A percentile compares a stretch with the other conserved stretches of the same genome.
Conservation (phyloP, 23 tunicate species). For the Halocynthia aurantium region DNA sequence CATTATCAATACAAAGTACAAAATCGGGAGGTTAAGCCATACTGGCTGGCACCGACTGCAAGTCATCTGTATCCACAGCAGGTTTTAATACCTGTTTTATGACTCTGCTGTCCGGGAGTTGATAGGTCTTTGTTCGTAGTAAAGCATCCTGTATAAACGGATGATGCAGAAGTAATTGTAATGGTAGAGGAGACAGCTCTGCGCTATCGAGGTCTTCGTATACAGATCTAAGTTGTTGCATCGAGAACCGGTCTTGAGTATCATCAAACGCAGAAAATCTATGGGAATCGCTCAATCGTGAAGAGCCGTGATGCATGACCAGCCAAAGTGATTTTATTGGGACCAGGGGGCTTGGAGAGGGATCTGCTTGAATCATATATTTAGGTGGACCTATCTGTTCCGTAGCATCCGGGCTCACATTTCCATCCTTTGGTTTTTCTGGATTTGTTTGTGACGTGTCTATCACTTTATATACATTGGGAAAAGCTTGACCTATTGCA, state of each 20-base stretch:
- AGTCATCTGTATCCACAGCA: constrained; percentile 3
- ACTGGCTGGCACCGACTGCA: constrained; percentile 19
- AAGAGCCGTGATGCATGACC: constrained; percentile 78
- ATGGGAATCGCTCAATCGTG: constrained; percentile 68
- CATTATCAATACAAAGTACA: neutral
- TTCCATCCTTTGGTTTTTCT: neutral
- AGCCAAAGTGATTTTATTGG: constrained; percentile 58
- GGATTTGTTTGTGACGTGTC: constrained; percentile 15
- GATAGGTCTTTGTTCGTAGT: constrained; percentile 31
- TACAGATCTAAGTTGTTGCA: constrained; percentile 35
- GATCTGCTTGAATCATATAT: constrained; percentile 22
- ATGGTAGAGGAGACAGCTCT: constrained; percentile 25
- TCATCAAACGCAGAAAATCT: constrained; percentile 64
- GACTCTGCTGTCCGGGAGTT: constrained; percentile 24
- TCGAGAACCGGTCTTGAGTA: constrained; percentile 55
- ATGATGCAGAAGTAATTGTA: constrained; percentile 58
- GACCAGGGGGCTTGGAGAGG: constrained; percentile 41
- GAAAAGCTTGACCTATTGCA: constrained; percentile 56
- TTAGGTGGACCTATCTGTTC: neutral
- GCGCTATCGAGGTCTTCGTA: constrained; percentile 45
- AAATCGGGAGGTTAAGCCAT: neutral
- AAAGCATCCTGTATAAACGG: constrained; percentile 60
- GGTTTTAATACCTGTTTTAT: neutral
- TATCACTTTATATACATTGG: constrained; percentile 25
- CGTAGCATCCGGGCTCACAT: neutral